Evolutionary conservation across 2,113 vertebrate species (phyloP).

Genomic region (Brachypodius melanocephalos): DNA sequence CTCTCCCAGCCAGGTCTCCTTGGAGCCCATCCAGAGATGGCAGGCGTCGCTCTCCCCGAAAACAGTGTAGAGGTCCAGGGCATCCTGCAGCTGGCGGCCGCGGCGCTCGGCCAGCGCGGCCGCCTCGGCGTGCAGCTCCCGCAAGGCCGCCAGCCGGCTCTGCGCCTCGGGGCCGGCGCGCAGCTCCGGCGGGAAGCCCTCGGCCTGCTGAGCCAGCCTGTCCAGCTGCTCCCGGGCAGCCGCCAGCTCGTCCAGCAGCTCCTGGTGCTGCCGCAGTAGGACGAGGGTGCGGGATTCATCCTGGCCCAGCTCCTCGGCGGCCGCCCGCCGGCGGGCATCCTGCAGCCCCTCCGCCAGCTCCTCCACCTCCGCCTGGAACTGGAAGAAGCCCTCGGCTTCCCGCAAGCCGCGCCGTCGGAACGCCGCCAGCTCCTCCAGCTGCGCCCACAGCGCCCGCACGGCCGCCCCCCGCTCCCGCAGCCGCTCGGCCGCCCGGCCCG

Average conservation of each 20-base stretch:
- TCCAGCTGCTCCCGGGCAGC: slow-evolving; percentile 80
- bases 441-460: slow-evolving; percentile 83
- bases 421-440: slow-evolving; percentile 87
- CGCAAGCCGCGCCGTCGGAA: slow-evolving; percentile 86
- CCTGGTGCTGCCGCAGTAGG: slow-evolving; percentile 83
- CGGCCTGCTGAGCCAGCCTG: slow-evolving; percentile 78
- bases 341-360: slow-evolving; percentile 86
- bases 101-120: slow-evolving; percentile 82
- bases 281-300: slow-evolving; percentile 88
- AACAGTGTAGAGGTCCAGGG: slow-evolving; percentile 88
- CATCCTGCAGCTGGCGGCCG: slow-evolving; percentile 84
- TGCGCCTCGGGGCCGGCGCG: slow-evolving; percentile 85
- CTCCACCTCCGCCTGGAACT: slow-evolving; percentile 91
- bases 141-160: slow-evolving; percentile 78
- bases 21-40: slow-evolving; percentile 94
- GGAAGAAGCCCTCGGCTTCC: slow-evolving; percentile 89
- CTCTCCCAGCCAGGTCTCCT: slow-evolving; percentile 90
- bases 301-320: slow-evolving; percentile 82
- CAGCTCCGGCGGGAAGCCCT: slow-evolving; percentile 84
- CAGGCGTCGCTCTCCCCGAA: slow-evolving; percentile 94
- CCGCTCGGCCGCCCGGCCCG: slow-evolving; percentile 65
- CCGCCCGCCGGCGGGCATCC: slow-evolving; percentile 82
- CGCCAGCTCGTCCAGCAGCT: slow-evolving; percentile 81
- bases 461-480: slow-evolving; percentile 76
- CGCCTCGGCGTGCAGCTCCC: slow-evolving; percentile 82